Evolutionary conservation across 2,888 invertebrate genomes (phyloP).

Genomic region (Metalampra italica): DNA sequence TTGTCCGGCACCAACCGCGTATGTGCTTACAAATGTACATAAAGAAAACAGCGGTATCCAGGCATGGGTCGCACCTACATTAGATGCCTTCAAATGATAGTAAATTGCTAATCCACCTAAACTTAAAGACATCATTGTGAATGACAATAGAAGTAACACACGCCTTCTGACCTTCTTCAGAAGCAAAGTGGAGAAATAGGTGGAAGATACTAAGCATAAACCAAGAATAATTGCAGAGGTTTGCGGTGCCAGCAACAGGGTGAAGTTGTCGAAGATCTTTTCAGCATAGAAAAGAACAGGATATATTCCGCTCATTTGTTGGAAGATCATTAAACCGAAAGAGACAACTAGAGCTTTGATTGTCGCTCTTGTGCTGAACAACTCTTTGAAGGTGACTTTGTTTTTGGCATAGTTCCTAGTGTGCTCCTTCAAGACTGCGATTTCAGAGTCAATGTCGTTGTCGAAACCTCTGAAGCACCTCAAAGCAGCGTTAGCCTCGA

Average conservation of each 20-base stretch:
- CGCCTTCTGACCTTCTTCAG: conserved; percentile 81
- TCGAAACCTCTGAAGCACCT: conserved; percentile 80
- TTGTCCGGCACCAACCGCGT: conserved; percentile 83
- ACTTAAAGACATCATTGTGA: conserved; percentile 74
- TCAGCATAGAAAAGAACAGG: conserved; percentile 79
- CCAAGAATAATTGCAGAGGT: conserved; percentile 80
- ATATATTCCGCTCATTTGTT: conserved; percentile 81
- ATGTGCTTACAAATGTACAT: conserved; percentile 77
- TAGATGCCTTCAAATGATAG: conserved; percentile 57
- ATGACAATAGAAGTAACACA: conserved; percentile 80
- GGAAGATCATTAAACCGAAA: conserved; percentile 82
- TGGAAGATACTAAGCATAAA: conserved; percentile 76
- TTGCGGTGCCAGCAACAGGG: conserved; percentile 51
- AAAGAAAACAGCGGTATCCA: conserved; percentile 80
- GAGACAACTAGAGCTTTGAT: conserved; percentile 69
- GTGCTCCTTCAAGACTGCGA: conserved; percentile 66
- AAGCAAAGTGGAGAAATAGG: conserved; percentile 76
- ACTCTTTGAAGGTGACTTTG: conserved; percentile 63
- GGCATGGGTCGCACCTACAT: conserved; percentile 32
- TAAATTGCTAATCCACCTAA: conserved; percentile 69
- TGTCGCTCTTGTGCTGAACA: conserved; percentile 58
- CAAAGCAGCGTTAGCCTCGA: conserved; percentile 80
- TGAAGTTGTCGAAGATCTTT: conserved; percentile 72
- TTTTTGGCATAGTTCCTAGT: conserved; percentile 61
- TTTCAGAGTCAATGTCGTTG: conserved; percentile 77